Evolutionary conservation across 2,888 invertebrate genomes (phyloP).

Genomic region (Oscheius myriophilus): DNA sequence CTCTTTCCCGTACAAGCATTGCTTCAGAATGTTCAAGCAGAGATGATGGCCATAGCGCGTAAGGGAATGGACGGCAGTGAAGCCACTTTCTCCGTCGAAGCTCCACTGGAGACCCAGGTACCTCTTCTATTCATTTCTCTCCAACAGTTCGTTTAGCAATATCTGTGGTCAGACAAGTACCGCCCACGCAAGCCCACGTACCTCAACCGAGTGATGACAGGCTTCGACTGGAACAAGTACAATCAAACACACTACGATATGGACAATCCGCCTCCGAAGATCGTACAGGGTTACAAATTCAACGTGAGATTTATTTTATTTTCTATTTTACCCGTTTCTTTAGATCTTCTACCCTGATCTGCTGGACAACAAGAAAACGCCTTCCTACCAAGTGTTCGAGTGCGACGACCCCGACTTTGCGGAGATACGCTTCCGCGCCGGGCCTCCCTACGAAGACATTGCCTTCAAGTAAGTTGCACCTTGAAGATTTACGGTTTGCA

Average conservation of each 20-base stretch:
- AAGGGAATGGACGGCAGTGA: constrained; percentile 88
- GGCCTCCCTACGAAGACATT: constrained; percentile 90
- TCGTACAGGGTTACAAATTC: constrained; percentile 99
- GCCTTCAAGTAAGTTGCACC: constrained; percentile 66
- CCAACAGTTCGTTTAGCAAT: constrained; percentile 77
- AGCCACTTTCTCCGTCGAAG: constrained; percentile 78
- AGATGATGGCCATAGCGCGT: constrained; percentile 83
- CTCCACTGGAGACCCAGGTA: constrained; percentile 64
- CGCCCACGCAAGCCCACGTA: constrained; percentile 95
- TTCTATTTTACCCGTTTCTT: neutral
- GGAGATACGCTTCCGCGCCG: constrained; percentile 88
- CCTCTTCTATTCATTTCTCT: neutral
- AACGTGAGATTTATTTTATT: constrained; percentile 77
- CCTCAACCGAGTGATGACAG: constrained; percentile 85
- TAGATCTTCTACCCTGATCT: constrained; percentile 97
- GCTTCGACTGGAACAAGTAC: constrained; percentile 99
- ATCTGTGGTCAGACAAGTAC: constrained; percentile 97
- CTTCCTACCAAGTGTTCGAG: constrained; percentile 84
- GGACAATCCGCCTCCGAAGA: constrained; percentile 99
- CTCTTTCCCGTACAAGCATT: constrained; percentile 4
- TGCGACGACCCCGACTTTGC: constrained; percentile 89
- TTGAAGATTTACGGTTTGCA: no score
- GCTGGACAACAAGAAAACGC: constrained; percentile 90
- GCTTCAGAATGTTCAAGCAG: constrained; percentile 73
- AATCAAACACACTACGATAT: constrained; percentile 99